phyloP scores from a whole-genome alignment of 2,113 vertebrate genomes.

The Oreocharis arfaki region DNA sequence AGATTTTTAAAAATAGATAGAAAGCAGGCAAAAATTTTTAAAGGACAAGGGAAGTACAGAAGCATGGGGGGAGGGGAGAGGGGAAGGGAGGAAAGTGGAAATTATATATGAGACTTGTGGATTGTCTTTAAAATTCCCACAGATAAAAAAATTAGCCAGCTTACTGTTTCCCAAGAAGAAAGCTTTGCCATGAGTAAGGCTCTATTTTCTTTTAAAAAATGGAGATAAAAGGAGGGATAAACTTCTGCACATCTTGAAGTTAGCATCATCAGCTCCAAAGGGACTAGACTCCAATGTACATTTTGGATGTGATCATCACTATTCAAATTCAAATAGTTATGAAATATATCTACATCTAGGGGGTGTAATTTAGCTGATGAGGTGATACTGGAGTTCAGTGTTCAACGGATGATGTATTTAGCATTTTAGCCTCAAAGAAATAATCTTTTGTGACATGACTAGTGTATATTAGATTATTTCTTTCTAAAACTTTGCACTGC shows the following conservation, averaged over 20 bases:
- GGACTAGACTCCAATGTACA: neutral
- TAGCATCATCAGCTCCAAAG: neutral
- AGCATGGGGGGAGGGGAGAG: fast-evolving
- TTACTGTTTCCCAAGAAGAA: neutral
- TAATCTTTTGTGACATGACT: neutral
- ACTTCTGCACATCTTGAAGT: neutral
- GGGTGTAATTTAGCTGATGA: neutral
- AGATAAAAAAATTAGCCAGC: neutral
- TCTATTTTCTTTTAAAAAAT: neutral
- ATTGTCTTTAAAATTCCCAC: neutral
- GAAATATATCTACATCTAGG: neutral
- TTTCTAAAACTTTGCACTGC: neutral
- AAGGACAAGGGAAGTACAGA: neutral
- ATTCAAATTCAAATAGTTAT: neutral
- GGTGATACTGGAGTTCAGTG: neutral
- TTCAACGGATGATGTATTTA: neutral
- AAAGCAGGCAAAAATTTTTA: neutral
- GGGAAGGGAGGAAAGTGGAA: neutral
- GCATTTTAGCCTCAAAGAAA: neutral
- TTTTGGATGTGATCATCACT: neutral
- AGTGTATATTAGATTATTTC: neutral
- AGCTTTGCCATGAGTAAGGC: neutral
- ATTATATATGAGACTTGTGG: neutral
- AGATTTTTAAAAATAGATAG: neutral
- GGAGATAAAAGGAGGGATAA: neutral